Conservation (phyloP, 2,797 vertebrate species). For the Gambelia wislizenii region DNA sequence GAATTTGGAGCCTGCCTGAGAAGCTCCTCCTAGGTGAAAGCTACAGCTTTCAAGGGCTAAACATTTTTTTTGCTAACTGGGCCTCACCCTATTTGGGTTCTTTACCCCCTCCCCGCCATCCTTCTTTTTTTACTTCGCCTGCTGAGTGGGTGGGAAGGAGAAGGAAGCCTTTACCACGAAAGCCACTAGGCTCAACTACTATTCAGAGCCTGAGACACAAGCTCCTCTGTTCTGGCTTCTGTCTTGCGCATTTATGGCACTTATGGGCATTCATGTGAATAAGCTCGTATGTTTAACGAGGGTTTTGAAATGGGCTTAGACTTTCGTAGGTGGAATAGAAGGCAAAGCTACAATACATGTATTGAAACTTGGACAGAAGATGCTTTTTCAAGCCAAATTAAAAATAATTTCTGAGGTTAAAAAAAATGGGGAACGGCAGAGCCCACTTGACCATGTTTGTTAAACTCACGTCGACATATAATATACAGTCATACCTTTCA, state of each 20-base stretch:
- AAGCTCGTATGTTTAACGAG: slow-evolving; percentile 58
- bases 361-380: slow-evolving; percentile 53
- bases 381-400: slow-evolving; percentile 52
- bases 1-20: slow-evolving; percentile 95
- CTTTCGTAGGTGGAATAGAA: slow-evolving; percentile 53
- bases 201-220: slow-evolving; percentile 64
- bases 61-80: slow-evolving; percentile 53
- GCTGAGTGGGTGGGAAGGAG: slow-evolving; percentile 49
- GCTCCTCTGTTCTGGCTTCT: slow-evolving; percentile 70
- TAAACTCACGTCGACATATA: slow-evolving; percentile 1
- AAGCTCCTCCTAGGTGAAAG: slow-evolving; percentile 82
- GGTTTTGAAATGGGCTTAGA: slow-evolving; percentile 60
- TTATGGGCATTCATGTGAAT: slow-evolving; percentile 63
- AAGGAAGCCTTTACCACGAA: slow-evolving; percentile 56
- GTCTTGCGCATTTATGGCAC: slow-evolving; percentile 56
- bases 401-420: slow-evolving; percentile 56
- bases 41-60: slow-evolving; percentile 73
- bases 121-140: slow-evolving; percentile 51
- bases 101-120: neutral
- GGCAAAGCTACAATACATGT: slow-evolving; percentile 55
- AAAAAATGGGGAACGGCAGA: slow-evolving; percentile 37
- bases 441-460: slow-evolving; percentile 27
- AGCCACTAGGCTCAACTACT: slow-evolving; percentile 41
- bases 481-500: slow-evolving; percentile 40
- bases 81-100: slow-evolving; percentile 48